Conservation (phyloP, 2,113 vertebrate species). For the Aramus guarauna region DNA sequence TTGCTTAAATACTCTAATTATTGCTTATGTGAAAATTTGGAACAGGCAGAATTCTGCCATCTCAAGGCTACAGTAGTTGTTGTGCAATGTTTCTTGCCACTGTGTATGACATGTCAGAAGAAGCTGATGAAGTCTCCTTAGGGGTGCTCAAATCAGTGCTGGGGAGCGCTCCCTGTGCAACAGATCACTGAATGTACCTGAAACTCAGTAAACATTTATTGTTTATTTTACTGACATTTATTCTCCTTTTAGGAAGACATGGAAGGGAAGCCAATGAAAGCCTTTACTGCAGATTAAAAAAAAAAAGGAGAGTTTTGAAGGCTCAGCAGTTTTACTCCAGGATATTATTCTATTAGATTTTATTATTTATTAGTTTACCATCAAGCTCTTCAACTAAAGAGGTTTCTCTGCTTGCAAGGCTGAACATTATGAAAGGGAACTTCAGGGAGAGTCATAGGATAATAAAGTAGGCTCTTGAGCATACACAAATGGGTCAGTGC, state of each 20-base stretch:
- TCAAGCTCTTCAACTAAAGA: background rate
- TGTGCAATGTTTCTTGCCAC: background rate
- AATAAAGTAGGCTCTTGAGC: background rate
- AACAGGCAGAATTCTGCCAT: background rate
- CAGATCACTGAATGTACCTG: background rate
- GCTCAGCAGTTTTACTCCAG: background rate
- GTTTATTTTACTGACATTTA: background rate
- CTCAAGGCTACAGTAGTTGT: background rate
- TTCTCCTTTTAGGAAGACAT: background rate
- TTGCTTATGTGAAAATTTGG: background rate
- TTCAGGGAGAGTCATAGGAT: background rate
- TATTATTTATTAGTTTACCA: background rate
- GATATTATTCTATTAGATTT: background rate
- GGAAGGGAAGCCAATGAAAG: background rate
- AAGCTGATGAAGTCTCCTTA: background rate
- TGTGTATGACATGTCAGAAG: background rate
- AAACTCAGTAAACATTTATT: background rate
- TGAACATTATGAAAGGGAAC: background rate
- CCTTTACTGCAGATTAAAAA: background rate
- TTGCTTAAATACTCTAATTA: background rate
- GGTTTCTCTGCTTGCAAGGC: background rate
- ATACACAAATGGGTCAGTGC: background rate
- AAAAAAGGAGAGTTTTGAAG: background rate
- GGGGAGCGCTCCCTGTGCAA: fast-evolving
- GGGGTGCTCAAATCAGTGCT: background rate